phyloP scores from a whole-genome alignment of 2,888 invertebrate species.

The Diaperis boleti region DNA sequence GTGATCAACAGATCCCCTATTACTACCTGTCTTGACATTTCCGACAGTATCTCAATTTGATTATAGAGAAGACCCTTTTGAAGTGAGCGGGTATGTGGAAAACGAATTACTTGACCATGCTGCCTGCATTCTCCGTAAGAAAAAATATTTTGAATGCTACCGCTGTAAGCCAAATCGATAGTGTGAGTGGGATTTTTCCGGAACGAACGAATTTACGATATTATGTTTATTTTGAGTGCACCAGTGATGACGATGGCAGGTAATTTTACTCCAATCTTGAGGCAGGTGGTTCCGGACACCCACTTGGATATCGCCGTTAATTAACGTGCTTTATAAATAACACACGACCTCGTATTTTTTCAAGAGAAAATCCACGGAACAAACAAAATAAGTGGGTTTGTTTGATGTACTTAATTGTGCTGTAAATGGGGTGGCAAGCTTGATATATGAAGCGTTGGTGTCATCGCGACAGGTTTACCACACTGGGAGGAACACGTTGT shows the following conservation, averaged over 20 bases:
- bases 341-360: constrained; percentile 14
- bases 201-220: background rate
- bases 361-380: constrained; percentile 17
- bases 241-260: background rate
- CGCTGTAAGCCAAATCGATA: background rate
- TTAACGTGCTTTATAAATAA: constrained; percentile 8
- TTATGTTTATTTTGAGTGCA: background rate
- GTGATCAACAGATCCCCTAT: background rate
- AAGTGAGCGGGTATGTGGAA: background rate
- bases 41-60: background rate
- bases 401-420: background rate
- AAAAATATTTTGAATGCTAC: background rate
- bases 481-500: background rate
- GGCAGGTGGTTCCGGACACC: background rate
- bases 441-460: background rate
- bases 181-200: background rate
- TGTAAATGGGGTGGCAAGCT: background rate
- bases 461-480: background rate
- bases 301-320: background rate
- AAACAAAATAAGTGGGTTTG: constrained; percentile 10
- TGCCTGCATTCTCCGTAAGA: too few relatives aligned
- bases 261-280: background rate
- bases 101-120: too few relatives aligned
- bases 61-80: background rate
- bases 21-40: background rate